phyloP scores from a whole-genome alignment of 2,888 invertebrate species.

The Dorcus parallelipipedus region DNA sequence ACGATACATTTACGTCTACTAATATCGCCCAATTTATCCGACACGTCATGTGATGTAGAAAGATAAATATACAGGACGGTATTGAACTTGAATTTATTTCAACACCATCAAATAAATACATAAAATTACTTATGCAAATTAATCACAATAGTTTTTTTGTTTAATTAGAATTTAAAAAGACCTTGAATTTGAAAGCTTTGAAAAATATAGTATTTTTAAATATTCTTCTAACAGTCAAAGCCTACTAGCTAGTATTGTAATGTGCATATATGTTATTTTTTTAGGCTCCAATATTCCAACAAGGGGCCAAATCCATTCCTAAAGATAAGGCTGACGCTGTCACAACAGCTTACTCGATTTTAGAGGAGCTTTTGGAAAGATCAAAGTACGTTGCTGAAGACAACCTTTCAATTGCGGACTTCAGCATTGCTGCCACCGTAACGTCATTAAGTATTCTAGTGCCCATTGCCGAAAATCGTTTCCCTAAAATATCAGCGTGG shows the following conservation, averaged over 20 bases:
- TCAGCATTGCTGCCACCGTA: conserved; percentile 26
- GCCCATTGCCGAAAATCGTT: conserved; percentile 20
- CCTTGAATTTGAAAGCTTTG: too few relatives aligned
- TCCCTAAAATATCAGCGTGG: conserved; percentile 34
- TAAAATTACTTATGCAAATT: too few relatives aligned
- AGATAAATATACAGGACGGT: too few relatives aligned
- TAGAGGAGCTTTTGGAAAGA: conserved; percentile 50
- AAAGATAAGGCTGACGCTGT: conserved; percentile 12
- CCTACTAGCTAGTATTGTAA: neutral
- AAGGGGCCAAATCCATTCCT: conserved; percentile 10
- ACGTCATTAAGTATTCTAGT: conserved; percentile 22
- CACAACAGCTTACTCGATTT: conserved; percentile 37
- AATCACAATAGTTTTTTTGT: too few relatives aligned
- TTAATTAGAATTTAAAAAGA: too few relatives aligned
- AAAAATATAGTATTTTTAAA: too few relatives aligned
- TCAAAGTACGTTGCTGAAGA: conserved; percentile 52
- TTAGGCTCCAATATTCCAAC: conserved; percentile 11
- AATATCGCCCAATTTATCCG: too few relatives aligned
- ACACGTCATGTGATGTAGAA: too few relatives aligned
- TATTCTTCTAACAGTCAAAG: neutral
- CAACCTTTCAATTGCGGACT: conserved; percentile 34
- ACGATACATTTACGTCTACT: too few relatives aligned
- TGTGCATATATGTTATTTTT: neutral
- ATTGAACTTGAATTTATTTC: too few relatives aligned
- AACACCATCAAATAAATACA: too few relatives aligned